Evolutionary conservation across 2,888 invertebrate species (phyloP), one percentile per base, ranked within the genome.

Genomic region (Proisotoma minuta): DNA sequence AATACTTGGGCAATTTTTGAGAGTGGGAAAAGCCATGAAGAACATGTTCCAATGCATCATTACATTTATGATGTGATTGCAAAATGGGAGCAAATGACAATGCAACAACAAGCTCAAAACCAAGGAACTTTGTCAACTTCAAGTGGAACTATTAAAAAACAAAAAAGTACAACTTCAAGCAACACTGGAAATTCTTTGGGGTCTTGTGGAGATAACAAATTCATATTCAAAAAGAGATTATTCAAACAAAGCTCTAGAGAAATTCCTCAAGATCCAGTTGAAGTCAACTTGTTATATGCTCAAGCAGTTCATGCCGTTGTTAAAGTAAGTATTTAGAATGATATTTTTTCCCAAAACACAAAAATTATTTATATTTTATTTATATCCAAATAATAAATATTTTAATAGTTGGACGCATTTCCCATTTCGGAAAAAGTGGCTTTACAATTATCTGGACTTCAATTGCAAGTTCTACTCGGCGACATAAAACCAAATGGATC

Each of bases 271-370:
- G 96, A 96, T 80, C 94, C 95, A 0, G 90, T 95, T 0, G 95
- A 96, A 80, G 91, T 95, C 15, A 93, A 91, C 75, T 84, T 96
- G 77, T 81, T 96, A 3, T 96, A 94, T 78, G 91, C 95, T 26
- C 96, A 96, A 80, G 95, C 94, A 61, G 95, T 96, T 8, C 89
- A 95, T 75, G 89, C 89, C 76, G 93, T 96, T 52, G 95, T 95
- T 2, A 93, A 93, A 85, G 93, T 92, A 81, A 68, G 69, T 22
- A 8, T 10, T 18, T 5, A 18, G 20, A 10, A 10, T 10, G 10
- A 34, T n/a, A 34, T 22, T 28, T 27, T n/a, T n/a, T n/a, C n/a
- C n/a, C n/a, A n/a, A n/a, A n/a, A n/a, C n/a, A n/a, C n/a, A n/a
- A n/a, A n/a, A n/a, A n/a, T n/a, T n/a, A n/a, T n/a, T n/a, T n/a